These are phyloP conservation scores for Heliconius hermathena DNA, from an alignment of 1,140 invertebrate species.

Conservation along the genomic window DNA sequence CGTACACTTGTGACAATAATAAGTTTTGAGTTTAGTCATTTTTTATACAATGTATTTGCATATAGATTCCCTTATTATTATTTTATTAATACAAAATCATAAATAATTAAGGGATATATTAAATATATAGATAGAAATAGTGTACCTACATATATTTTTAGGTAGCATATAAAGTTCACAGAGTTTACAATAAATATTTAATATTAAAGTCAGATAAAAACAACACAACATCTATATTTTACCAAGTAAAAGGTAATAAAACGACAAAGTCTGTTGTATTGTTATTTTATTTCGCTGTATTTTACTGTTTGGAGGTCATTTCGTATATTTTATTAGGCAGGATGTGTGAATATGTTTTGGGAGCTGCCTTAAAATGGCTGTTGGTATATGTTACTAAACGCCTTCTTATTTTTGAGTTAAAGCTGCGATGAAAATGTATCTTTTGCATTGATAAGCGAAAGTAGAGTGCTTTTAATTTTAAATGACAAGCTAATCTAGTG, in stretches of 20 bases:
- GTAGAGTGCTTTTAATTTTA: too few relatives aligned
- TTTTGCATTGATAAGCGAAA: too few relatives aligned
- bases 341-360: neutral
- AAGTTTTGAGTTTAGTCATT: too few relatives aligned
- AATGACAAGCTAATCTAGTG: too few relatives aligned
- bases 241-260: conserved; percentile 8
- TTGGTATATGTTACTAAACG: neutral
- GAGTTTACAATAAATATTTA: neutral
- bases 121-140: neutral
- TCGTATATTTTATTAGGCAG: neutral
- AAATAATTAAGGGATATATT: too few relatives aligned
- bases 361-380: neutral
- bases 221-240: neutral
- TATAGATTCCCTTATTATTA: too few relatives aligned
- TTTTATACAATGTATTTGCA: too few relatives aligned
- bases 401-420: neutral
- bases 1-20: too few relatives aligned
- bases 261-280: neutral
- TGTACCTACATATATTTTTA: neutral
- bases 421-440: too few relatives aligned
- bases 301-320: neutral
- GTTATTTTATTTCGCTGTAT: neutral
- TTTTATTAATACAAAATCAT: too few relatives aligned
- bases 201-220: neutral
- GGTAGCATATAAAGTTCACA: neutral